A percentile compares a stretch with the other conserved stretches of the same genome.
phyloP scores from a whole-genome alignment of 2,888 invertebrate genomes.

The Troilus luridus region DNA sequence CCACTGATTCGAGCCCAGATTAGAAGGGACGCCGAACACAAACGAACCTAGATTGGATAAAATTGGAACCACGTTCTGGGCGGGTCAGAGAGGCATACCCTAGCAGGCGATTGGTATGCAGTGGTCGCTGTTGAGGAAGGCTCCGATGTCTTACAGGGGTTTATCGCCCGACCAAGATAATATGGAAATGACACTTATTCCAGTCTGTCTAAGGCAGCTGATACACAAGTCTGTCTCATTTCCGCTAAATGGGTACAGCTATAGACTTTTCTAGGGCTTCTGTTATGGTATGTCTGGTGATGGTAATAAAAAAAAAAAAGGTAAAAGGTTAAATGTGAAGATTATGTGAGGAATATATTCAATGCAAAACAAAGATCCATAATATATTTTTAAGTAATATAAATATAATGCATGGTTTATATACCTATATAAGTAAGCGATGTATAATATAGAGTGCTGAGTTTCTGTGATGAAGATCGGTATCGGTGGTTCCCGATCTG shows the following conservation, averaged over 20 bases:
- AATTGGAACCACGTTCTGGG: constrained; percentile 39
- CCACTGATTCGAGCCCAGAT: neutral
- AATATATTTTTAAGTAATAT: too few species aligned
- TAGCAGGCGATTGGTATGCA: constrained; percentile 35
- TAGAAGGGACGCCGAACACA: neutral
- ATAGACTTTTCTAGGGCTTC: too few species aligned
- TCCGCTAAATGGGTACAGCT: neutral
- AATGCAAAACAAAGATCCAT: too few species aligned
- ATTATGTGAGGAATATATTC: too few species aligned
- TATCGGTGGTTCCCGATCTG: too few species aligned
- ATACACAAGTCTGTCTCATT: neutral
- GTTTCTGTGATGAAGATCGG: too few species aligned
- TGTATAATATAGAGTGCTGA: too few species aligned
- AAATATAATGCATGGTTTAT: too few species aligned
- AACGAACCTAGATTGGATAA: constrained; percentile 47
- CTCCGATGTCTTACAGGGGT: constrained; percentile 4
- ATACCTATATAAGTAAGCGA: too few species aligned
- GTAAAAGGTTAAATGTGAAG: too few species aligned
- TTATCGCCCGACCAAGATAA: neutral
- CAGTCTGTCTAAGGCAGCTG: neutral
- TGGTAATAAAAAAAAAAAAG: too few species aligned
- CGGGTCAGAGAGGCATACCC: neutral
- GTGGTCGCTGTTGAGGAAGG: neutral
- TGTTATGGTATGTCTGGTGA: too few species aligned
- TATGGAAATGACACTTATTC: constrained; percentile 31